These are phyloP conservation scores for Chaetodon trifasciatus DNA, from an alignment of 2,797 vertebrate genomes.

Conservation along the genomic window DNA sequence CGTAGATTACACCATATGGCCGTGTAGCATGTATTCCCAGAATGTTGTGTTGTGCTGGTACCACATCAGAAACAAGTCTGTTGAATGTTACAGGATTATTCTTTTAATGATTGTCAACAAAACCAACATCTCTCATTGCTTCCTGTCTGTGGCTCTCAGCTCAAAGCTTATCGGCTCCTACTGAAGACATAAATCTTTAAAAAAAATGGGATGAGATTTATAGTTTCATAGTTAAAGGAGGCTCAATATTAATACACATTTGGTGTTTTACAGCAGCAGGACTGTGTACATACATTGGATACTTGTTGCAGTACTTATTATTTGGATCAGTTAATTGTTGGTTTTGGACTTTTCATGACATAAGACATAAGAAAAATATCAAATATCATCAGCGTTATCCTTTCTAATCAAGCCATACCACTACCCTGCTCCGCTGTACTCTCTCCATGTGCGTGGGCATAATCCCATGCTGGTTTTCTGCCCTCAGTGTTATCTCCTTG, in stretches of 20 bases:
- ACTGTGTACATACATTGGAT: not conserved
- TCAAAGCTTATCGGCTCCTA: not conserved
- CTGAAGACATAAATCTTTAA: not conserved
- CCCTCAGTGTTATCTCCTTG: not conserved
- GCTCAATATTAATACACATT: not conserved
- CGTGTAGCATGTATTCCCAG: conserved; percentile 28
- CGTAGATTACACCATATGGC: conserved; percentile 17
- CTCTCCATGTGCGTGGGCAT: not conserved
- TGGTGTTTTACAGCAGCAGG: not conserved
- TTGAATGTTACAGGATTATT: not conserved
- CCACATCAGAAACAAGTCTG: not conserved
- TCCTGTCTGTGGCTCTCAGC: not conserved
- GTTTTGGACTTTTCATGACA: not conserved
- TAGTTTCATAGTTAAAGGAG: not conserved
- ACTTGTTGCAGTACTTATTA: not conserved
- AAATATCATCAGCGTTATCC: not conserved
- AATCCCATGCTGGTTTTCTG: not conserved
- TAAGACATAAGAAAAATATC: not conserved
- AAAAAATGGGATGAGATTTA: not conserved
- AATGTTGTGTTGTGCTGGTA: conserved; percentile 7
- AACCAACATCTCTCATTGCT: not conserved
- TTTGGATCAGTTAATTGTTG: not conserved
- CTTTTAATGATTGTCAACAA: not conserved
- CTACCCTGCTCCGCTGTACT: not conserved
- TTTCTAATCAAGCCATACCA: not conserved